Percentiles rank a stretch among this genome's conserved stretches.
phyloP scores from a whole-genome alignment of 1,140 invertebrate species.

The Aphaenogaster floridana region DNA sequence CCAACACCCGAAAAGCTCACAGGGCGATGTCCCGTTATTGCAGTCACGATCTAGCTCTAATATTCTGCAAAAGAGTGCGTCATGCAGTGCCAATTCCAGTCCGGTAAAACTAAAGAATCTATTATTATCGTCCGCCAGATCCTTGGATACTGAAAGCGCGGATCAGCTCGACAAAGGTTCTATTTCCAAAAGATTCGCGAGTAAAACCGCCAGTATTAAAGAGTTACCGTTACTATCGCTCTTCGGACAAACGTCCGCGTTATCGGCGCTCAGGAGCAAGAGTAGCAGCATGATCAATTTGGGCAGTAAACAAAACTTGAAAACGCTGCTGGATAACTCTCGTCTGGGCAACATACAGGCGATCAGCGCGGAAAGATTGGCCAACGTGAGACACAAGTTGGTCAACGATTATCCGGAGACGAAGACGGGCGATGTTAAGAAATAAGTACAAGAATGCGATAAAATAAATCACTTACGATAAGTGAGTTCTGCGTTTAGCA shows the following conservation, averaged over 20 bases:
- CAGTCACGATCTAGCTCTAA: constrained; percentile 36
- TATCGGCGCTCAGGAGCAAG: constrained; percentile 73
- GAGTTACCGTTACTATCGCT: constrained; percentile 83
- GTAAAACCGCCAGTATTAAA: constrained; percentile 72
- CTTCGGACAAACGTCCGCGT: constrained; percentile 69
- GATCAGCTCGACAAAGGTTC: constrained; percentile 42
- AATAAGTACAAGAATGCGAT: constrained; percentile 50
- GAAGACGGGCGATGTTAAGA: constrained; percentile 25
- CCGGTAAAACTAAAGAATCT: constrained; percentile 71
- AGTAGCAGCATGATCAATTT: constrained; percentile 84
- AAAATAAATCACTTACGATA: constrained; percentile 55
- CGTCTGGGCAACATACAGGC: constrained; percentile 78
- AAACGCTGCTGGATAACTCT: constrained; percentile 77
- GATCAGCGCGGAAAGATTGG: constrained; percentile 80
- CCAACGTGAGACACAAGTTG: constrained; percentile 79
- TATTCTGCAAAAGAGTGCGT: constrained; percentile 42
- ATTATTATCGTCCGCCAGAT: constrained; percentile 60
- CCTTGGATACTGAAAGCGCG: constrained; percentile 43
- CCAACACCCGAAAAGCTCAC: neutral
- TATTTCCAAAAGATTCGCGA: constrained; percentile 19
- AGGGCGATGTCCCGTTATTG: neutral
- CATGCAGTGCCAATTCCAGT: constrained; percentile 71
- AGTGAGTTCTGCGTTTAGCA: constrained; percentile 38
- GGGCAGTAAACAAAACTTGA: constrained; percentile 77
- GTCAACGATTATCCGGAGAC: constrained; percentile 68